Conservation (phyloP, 2,888 invertebrate genomes). For the Dicyrtomina minuta region DNA sequence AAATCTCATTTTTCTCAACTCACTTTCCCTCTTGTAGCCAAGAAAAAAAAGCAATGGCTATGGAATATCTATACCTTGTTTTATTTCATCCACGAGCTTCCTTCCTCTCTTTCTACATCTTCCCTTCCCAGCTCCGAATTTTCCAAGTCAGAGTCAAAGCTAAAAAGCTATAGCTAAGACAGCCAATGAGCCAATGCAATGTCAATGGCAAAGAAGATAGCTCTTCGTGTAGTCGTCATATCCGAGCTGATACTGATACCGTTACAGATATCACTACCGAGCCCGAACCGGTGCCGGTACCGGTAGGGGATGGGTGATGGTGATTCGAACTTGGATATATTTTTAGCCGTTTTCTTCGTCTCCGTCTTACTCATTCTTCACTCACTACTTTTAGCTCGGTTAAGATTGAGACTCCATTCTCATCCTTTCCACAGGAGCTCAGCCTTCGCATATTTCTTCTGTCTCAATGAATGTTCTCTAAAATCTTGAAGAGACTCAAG, state of each 20-base stretch:
- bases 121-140: background rate
- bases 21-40: background rate
- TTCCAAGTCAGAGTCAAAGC: no score
- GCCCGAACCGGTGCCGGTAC: no score
- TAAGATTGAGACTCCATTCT: background rate
- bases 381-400: background rate
- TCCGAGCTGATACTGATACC: no score
- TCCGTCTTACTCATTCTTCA: background rate
- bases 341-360: background rate
- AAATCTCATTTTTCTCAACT: conserved; percentile 29
- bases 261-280: no score
- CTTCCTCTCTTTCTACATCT: background rate
- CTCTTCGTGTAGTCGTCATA: no score
- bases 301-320: no score
- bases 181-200: no score
- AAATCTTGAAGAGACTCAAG: background rate
- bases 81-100: background rate
- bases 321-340: background rate
- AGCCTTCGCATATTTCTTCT: no score
- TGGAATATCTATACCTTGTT: background rate
- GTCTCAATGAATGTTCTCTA: conserved; percentile 22
- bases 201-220: no score
- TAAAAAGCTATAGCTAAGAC: no score
- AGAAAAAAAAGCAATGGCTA: no score
- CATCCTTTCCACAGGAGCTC: background rate